Evolutionary conservation across 2,888 invertebrate genomes (phyloP), one percentile per base, ranked within the genome.

Genomic region (Stramonita haemastoma): DNA sequence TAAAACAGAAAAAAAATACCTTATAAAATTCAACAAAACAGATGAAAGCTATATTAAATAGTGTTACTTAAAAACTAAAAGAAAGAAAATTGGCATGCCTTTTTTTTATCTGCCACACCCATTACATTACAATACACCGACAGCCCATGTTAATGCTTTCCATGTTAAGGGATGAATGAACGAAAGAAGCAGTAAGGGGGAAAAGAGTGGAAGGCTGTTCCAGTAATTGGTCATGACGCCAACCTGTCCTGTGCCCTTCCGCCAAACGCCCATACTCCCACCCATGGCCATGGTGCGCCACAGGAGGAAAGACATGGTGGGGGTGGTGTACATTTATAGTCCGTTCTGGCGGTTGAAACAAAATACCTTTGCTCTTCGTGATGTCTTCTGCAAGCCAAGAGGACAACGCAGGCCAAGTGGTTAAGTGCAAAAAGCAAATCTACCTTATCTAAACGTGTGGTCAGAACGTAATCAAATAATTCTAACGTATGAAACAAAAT

Each of bases 201-300:
- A 57, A 19, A 57, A 29, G 17, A 77, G 29, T n/a, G n/a, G 29
- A 57, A 85, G n/a, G 29, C 57, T 57, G 84, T 26, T 57, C 57
- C 29, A 32, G 29, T 57, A 57, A 34, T 57, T 29, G 56, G 84
- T 34, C 26, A 29, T 19, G 66, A 34, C 8, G 86, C 66, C 86
- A 86, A 86, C 86, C 86, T 86, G 66, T 86, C 86, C 60, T 86
- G 86, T 87, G 87, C 26, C 87, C 87, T 87, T 87, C 87, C 87
- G 26, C 34, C 46, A 73, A 26, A 15, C 87, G 87, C 29, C 87
- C 87, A 46, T 73, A n/a, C 70, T 87, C 87, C 87, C 87, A 87
- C 36, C 36, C 81, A n/a, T 46, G 32, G 73, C 70, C 46, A 34
- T 87, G 87, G n/a, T 70, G 36, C n/a, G 70, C 46, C n/a, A 66